Percentiles rank a stretch among this genome's conserved stretches.
Conservation (phyloP, 2,113 vertebrate species). For the Leptodactylus fuscus region DNA sequence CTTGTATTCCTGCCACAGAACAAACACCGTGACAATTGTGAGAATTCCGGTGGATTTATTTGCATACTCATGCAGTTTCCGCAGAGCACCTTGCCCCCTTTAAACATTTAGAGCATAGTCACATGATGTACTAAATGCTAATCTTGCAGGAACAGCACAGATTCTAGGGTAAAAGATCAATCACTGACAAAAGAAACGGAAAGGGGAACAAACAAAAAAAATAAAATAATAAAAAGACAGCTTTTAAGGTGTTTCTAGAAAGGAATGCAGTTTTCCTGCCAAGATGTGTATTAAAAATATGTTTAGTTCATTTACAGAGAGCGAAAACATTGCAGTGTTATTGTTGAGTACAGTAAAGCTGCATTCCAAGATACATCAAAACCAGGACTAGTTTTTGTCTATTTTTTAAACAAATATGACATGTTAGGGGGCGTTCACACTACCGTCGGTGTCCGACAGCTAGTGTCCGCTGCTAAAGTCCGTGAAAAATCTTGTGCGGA, state of each 20-base stretch:
- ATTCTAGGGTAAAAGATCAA: slow-evolving; percentile 34
- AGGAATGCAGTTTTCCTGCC: slow-evolving; percentile 47
- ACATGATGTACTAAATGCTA: slow-evolving; percentile 18
- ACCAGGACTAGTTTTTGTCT: neutral
- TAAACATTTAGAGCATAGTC: neutral
- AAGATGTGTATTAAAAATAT: slow-evolving; percentile 47
- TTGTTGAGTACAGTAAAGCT: slow-evolving; percentile 6
- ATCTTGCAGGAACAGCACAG: slow-evolving; percentile 26
- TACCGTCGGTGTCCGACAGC: no score
- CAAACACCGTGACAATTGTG: slow-evolving; percentile 2
- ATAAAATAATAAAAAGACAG: neutral
- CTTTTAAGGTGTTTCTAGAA: slow-evolving; percentile 41
- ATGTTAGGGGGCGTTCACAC: neutral
- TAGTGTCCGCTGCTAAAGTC: no score
- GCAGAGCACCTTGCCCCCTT: neutral
- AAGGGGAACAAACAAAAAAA: no score
- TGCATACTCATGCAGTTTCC: neutral
- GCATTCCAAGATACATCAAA: neutral
- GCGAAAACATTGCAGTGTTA: slow-evolving; percentile 14
- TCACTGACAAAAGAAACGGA: slow-evolving; percentile 19
- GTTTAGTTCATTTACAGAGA: slow-evolving; percentile 13
- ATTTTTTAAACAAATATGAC: neutral
- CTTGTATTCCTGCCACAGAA: neutral
- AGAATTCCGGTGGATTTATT: neutral
- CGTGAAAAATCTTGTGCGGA: no score